phyloP scores from a whole-genome alignment of 1,140 invertebrate species.

The Babylonia areolata region DNA sequence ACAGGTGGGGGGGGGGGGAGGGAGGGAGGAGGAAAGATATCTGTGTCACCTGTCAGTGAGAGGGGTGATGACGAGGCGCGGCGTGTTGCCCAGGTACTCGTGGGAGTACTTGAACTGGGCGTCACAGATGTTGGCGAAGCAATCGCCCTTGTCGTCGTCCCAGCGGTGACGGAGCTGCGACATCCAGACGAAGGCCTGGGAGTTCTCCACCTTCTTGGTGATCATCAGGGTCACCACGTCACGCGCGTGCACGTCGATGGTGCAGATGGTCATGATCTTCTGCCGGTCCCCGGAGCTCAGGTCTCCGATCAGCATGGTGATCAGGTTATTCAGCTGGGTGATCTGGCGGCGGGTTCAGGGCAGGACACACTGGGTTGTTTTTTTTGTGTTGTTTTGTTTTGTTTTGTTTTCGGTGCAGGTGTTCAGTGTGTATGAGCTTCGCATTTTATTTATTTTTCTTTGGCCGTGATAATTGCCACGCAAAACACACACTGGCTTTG shows the following conservation, averaged over 20 bases:
- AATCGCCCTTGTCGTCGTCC: slow-evolving; percentile 92
- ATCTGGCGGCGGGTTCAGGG: slow-evolving; percentile 78
- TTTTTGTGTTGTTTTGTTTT: no score
- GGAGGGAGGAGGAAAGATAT: no score
- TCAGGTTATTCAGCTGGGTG: slow-evolving; percentile 91
- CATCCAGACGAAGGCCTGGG: slow-evolving; percentile 96
- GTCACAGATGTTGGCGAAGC: slow-evolving; percentile 98
- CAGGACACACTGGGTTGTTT: no score
- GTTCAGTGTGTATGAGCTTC: no score
- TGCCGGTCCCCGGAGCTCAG: slow-evolving; percentile 92
- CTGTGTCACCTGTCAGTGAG: slow-evolving; percentile 87
- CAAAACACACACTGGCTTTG: no score
- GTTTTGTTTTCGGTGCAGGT: no score
- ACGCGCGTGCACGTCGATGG: slow-evolving; percentile 94
- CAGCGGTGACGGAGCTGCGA: slow-evolving; percentile 94
- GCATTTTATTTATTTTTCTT: no score
- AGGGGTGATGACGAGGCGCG: slow-evolving; percentile 95
- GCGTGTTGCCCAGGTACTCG: slow-evolving; percentile 97
- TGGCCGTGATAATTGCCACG: no score
- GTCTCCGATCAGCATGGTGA: slow-evolving; percentile 91
- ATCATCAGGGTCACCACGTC: slow-evolving; percentile 96
- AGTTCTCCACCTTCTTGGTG: slow-evolving; percentile 89
- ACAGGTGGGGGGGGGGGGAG: no score
- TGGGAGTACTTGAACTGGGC: slow-evolving; percentile 92
- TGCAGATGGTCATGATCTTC: slow-evolving; percentile 99